Evolutionary conservation across 1,140 invertebrate species (phyloP), one percentile per base, ranked within the genome.

Genomic region (Phthorimaea operculella): DNA sequence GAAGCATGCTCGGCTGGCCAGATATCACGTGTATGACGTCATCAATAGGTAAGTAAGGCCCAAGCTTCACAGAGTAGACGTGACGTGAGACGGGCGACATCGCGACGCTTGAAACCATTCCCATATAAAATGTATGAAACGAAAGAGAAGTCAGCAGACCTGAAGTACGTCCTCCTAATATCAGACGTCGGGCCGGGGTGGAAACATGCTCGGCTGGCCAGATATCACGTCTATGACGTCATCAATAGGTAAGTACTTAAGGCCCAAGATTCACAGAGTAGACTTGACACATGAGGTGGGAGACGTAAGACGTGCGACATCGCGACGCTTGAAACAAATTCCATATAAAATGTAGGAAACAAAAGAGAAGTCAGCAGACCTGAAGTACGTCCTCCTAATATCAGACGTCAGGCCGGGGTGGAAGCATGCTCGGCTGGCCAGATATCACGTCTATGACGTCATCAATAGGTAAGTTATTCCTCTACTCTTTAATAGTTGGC

Each of bases 11-110:
- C 87, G 85, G n/a, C 76, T 90, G 50, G 90, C 91, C 4, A 88
- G 89, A 63, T 94, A 94, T 73, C 89, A 90, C 68, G 88, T 94
- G 16, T 93, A 92, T 71, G 92, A 94, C 76, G 88, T 93, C 48
- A 87, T 90, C 42, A 91, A 90, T 47, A 90, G 90, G 90, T 92
- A 83, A 83, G 83, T 50, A 50, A 39, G 4, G 10, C 3, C 3
- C n/a, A 39, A 5, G 6, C 21, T n/a, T n/a, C n/a, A n/a, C n/a
- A n/a, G n/a, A n/a, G n/a, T n/a, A n/a, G n/a, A n/a, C n/a, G n/a
- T n/a, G n/a, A n/a, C n/a, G n/a, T n/a, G n/a, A n/a, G n/a, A n/a
- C n/a, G n/a, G n/a, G n/a, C n/a, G n/a, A n/a, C n/a, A n/a, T n/a
- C n/a, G n/a, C n/a, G n/a, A n/a, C n/a, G n/a, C n/a, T n/a, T n/a